Evolutionary conservation across 2,888 invertebrate species (phyloP).

Genomic region (Drosophila fulvimacula): DNA sequence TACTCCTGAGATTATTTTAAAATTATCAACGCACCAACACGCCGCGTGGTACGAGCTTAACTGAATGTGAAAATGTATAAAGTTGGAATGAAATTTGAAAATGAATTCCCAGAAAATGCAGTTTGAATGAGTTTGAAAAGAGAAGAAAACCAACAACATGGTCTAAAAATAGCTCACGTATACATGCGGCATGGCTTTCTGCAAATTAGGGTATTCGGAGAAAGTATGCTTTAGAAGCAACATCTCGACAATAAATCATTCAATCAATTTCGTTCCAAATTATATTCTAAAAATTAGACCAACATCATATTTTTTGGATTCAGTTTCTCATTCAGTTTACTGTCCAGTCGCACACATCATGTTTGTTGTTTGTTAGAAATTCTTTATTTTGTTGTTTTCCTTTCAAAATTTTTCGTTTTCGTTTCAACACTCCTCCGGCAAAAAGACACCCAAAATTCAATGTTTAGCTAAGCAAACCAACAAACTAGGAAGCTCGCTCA

Average conservation of each 20-base stretch:
- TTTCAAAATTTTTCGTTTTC: conserved; percentile 66
- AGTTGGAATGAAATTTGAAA: neutral
- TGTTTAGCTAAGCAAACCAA: conserved; percentile 57
- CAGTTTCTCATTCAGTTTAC: conserved; percentile 49
- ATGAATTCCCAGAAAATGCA: neutral
- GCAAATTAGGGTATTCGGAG: neutral
- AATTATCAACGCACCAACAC: neutral
- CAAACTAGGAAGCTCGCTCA: conserved; percentile 40
- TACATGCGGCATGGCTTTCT: neutral
- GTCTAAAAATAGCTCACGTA: neutral
- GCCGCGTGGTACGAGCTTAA: conserved; percentile 7
- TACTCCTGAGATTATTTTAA: neutral
- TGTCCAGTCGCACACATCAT: conserved; percentile 60
- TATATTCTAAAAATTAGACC: neutral
- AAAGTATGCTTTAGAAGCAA: neutral
- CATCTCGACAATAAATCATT: neutral
- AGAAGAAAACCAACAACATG: neutral
- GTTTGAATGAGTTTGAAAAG: neutral
- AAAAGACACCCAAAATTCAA: conserved; percentile 65
- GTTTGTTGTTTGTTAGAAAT: conserved; percentile 70
- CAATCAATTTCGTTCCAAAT: conserved; percentile 1
- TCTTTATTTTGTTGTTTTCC: conserved; percentile 57
- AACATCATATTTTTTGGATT: conserved; percentile 1
- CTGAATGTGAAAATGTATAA: conserved; percentile 5
- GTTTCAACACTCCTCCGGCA: conserved; percentile 65